phyloP scores from a whole-genome alignment of 64 coral and sea anemone species.

The Actinia tenebrosa region DNA sequence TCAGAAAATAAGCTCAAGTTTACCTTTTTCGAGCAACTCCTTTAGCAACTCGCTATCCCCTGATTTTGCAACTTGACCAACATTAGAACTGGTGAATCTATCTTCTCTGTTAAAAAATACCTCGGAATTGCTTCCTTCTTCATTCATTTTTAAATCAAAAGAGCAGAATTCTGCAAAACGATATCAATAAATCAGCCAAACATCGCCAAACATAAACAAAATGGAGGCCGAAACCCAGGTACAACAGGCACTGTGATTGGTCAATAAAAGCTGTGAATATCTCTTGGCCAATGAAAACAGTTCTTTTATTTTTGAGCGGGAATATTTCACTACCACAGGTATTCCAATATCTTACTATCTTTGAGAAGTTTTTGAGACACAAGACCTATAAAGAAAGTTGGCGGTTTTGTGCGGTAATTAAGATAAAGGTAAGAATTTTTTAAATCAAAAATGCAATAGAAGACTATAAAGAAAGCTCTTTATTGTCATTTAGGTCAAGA shows the following conservation, averaged over 20 bases:
- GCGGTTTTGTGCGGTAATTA: neutral
- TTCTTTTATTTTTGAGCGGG: slow-evolving; percentile 1
- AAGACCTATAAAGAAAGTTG: neutral
- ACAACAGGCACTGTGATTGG: neutral
- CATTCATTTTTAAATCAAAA: neutral
- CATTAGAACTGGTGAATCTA: neutral
- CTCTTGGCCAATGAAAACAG: neutral
- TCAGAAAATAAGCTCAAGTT: neutral
- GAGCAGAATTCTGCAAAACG: neutral
- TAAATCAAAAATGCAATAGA: too few relatives aligned
- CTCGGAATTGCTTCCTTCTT: neutral
- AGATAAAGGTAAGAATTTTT: neutral
- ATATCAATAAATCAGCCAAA: neutral
- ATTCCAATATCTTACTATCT: neutral
- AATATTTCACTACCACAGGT: neutral
- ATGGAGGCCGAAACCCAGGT: neutral
- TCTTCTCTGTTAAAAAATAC: slow-evolving; percentile 6
- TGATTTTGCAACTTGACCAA: neutral
- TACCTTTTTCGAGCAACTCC: neutral
- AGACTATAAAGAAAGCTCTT: too few relatives aligned
- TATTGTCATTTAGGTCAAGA: too few relatives aligned
- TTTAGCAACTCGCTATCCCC: neutral
- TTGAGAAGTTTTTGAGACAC: too few relatives aligned
- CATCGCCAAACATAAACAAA: neutral
- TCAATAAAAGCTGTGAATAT: neutral